Conservation (phyloP, 2,797 vertebrate species). For the Acropternis orthonyx region DNA sequence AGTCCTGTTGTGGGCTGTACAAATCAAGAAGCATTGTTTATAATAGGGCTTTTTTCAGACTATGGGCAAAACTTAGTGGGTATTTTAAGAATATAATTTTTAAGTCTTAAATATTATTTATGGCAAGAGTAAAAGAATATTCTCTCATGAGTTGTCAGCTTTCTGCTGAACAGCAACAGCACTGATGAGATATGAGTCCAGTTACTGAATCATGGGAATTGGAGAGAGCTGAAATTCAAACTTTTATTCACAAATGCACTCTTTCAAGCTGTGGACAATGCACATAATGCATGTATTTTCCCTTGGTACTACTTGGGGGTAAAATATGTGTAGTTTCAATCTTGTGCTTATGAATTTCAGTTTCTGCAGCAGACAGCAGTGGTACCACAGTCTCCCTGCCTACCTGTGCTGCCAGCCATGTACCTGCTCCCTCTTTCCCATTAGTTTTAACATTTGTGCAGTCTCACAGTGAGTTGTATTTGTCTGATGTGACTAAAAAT, state of each 20-base stretch:
- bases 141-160: not conserved
- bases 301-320: not conserved
- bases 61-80: not conserved
- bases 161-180: not conserved
- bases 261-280: not conserved
- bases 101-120: not conserved
- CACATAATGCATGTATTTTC: not conserved
- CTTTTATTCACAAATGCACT: not conserved
- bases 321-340: not conserved
- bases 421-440: not conserved
- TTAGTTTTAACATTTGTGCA: not conserved
- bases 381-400: not conserved
- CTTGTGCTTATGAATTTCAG: not conserved
- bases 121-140: not conserved
- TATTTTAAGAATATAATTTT: not conserved
- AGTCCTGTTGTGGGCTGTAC: not conserved
- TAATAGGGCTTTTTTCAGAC: not conserved
- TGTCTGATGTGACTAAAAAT: not conserved
- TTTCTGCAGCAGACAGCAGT: not conserved
- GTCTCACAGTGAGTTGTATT: not conserved
- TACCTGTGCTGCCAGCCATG: not conserved
- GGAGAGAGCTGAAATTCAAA: not conserved
- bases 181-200: not conserved
- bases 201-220: not conserved
- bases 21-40: not conserved